Conservation (phyloP, 2,888 invertebrate genomes). For the Caenorhabditis sp. region DNA sequence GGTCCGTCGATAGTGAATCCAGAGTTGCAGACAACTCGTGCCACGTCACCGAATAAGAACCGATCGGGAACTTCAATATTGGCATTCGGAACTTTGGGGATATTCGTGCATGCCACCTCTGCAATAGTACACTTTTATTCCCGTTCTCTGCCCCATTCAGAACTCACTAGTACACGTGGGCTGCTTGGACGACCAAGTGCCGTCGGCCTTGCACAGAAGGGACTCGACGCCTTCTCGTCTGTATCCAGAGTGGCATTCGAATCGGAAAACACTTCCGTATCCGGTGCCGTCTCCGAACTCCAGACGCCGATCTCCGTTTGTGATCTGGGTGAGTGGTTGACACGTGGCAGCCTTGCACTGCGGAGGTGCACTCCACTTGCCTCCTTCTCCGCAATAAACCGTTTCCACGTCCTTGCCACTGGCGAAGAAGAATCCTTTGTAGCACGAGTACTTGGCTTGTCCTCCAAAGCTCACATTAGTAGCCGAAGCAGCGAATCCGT, state of each 20-base stretch:
- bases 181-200: constrained; percentile 92
- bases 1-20: constrained; percentile 74
- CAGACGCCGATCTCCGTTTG: constrained; percentile 73
- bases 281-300: constrained; percentile 79
- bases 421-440: constrained; percentile 89
- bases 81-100: constrained; percentile 75
- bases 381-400: constrained; percentile 76
- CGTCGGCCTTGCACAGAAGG: constrained; percentile 89
- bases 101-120: constrained; percentile 74
- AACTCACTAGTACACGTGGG: constrained; percentile 93
- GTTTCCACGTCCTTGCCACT: constrained; percentile 83
- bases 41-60: constrained; percentile 74
- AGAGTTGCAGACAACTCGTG: constrained; percentile 72
- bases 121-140: constrained; percentile 33
- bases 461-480: constrained; percentile 93
- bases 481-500: constrained; percentile 95
- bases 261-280: constrained; percentile 77
- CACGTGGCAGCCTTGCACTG: constrained; percentile 78
- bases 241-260: constrained; percentile 77
- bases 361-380: constrained; percentile 76
- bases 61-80: constrained; percentile 57
- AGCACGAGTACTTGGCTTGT: constrained; percentile 89
- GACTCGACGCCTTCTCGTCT: constrained; percentile 83
- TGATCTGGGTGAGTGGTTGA: constrained; percentile 74
- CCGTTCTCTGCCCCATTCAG: too few relatives aligned